phyloP scores from a whole-genome alignment of 2,113 vertebrate genomes.

The Heteronetta atricapilla region DNA sequence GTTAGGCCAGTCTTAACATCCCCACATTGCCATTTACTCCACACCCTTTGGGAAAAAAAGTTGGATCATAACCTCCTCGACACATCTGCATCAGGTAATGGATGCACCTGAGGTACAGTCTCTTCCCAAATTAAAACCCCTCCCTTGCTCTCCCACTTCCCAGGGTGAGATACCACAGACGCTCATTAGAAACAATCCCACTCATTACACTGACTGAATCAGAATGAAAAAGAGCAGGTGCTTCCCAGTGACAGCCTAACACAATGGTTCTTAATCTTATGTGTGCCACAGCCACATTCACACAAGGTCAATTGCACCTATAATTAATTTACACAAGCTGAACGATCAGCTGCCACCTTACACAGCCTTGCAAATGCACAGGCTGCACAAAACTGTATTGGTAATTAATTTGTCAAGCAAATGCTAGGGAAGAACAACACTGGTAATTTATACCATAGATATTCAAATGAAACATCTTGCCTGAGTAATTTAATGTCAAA shows the following conservation, averaged over 20 bases:
- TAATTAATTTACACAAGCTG: slow-evolving; percentile 39
- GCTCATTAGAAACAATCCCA: not conserved
- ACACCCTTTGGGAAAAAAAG: not conserved
- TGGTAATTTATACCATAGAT: slow-evolving; percentile 52
- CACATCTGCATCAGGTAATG: not conserved
- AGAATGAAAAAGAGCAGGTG: not conserved
- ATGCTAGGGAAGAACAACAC: slow-evolving; percentile 36
- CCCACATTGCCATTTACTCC: not conserved
- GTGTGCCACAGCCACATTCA: not conserved
- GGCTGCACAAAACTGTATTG: not conserved
- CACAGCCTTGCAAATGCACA: not conserved
- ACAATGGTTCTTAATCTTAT: not conserved
- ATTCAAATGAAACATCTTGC: slow-evolving; percentile 50
- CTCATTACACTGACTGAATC: not conserved
- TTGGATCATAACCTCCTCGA: not conserved
- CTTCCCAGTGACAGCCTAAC: not conserved
- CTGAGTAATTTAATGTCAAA: slow-evolving; percentile 20
- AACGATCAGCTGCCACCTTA: slow-evolving; percentile 37
- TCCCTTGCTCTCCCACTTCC: not conserved
- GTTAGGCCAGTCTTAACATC: not conserved
- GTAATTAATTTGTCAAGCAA: slow-evolving; percentile 63
- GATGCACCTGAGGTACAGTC: not conserved
- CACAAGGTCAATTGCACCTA: slow-evolving; percentile 7
- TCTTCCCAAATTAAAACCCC: not conserved
- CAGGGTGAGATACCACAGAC: not conserved